Evolutionary conservation across 1,140 invertebrate species (phyloP).

Genomic region (Drosophila obscura): DNA sequence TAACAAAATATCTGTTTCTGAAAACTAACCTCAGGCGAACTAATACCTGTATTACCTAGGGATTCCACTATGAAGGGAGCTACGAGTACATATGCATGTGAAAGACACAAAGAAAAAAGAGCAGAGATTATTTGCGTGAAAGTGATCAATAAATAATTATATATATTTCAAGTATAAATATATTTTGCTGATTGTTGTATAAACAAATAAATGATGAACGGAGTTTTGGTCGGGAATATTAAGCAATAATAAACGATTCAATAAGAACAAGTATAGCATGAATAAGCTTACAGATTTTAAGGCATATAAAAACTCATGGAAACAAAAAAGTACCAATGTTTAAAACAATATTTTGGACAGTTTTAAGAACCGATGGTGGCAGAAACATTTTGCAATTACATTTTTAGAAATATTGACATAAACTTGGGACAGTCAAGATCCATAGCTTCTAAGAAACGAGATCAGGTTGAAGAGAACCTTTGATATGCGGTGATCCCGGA

Average conservation of each 20-base stretch:
- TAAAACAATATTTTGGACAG: too few species aligned
- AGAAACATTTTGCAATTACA: too few species aligned
- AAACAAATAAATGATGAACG: background rate
- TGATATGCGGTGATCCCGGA: too few species aligned
- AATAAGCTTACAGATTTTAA: too few species aligned
- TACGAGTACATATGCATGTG: conserved; percentile 39
- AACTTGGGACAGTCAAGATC: background rate
- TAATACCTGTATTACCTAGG: conserved; percentile 62
- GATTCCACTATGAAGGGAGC: conserved; percentile 38
- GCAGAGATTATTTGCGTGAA: conserved; percentile 67
- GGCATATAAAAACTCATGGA: too few species aligned
- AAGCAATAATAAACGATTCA: too few species aligned
- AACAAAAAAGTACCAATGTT: too few species aligned
- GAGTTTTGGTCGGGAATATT: background rate
- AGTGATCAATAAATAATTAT: conserved; percentile 41
- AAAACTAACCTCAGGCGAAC: conserved; percentile 67
- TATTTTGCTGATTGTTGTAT: conserved; percentile 48
- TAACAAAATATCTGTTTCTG: conserved; percentile 39
- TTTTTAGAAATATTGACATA: background rate
- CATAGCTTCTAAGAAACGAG: too few species aligned
- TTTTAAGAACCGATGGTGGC: too few species aligned
- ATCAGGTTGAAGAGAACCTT: too few species aligned
- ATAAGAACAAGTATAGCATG: too few species aligned
- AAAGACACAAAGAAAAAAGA: conserved; percentile 56
- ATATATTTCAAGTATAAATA: conserved; percentile 41